A percentile compares a stretch with the other conserved stretches of the same genome.
phyloP scores from a whole-genome alignment of 2,797 vertebrate species.

The Synanceia verrucosa region DNA sequence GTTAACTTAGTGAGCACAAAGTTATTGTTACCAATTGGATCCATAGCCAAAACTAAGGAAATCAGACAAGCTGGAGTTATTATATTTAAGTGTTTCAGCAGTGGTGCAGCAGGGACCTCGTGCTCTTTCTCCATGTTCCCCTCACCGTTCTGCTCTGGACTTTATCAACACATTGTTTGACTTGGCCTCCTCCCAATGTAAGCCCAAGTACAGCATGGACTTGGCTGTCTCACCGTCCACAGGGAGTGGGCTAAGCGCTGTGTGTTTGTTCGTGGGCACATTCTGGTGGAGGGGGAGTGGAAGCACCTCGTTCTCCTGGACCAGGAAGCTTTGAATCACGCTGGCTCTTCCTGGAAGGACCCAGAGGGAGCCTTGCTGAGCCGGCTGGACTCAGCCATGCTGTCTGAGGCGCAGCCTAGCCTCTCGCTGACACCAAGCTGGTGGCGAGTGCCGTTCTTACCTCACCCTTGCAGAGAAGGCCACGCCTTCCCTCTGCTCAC shows the following conservation, averaged over 20 bases:
- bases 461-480: conserved; percentile 42
- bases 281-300: conserved; percentile 35
- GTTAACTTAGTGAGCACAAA: conserved; percentile 5
- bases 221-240: conserved; percentile 66
- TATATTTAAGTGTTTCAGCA: conserved; percentile 54
- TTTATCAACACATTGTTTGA: conserved; percentile 83
- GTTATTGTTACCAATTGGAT: conserved; percentile 16
- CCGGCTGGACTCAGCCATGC: conserved; percentile 61
- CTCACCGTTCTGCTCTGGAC: conserved; percentile 77
- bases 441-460: conserved; percentile 50
- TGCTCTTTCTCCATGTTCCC: conserved; percentile 61
- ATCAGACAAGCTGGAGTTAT: conserved; percentile 48
- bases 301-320: conserved; percentile 69
- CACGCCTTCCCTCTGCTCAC: conserved; percentile 59
- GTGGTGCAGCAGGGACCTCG: conserved; percentile 26
- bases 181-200: conserved; percentile 80
- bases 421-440: conserved; percentile 71
- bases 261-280: conserved; percentile 61
- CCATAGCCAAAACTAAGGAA: conserved; percentile 27
- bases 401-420: conserved; percentile 59
- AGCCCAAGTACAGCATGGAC: conserved; percentile 70
- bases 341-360: conserved; percentile 83
- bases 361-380: conserved; percentile 68
- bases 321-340: conserved; percentile 71
- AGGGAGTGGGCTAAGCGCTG: conserved; percentile 56